Evolutionary conservation across 2,888 invertebrate species (phyloP).

Genomic region (Sesia bembeciformis): DNA sequence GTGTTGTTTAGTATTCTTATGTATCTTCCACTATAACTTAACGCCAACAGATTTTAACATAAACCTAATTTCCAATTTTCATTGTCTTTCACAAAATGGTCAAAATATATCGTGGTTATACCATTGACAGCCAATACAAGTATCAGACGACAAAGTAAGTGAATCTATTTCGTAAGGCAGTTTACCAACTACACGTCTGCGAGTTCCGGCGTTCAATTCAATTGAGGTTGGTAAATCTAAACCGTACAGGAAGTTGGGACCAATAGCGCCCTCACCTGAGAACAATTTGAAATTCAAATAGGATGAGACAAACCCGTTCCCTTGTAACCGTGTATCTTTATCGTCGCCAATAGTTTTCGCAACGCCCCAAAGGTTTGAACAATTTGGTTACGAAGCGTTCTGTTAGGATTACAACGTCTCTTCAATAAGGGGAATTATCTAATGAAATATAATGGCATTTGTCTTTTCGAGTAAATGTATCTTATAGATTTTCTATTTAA

Average conservation of each 20-base stretch:
- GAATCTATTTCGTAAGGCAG: background rate
- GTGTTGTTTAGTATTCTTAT: too few relatives aligned
- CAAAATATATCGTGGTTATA: background rate
- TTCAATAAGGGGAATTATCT: background rate
- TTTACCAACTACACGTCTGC: conserved; percentile 17
- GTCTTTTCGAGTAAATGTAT: too few relatives aligned
- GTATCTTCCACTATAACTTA: too few relatives aligned
- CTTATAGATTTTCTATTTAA: too few relatives aligned
- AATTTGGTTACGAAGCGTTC: background rate
- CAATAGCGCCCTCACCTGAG: conserved; percentile 62
- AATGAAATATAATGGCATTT: background rate
- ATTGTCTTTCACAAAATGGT: too few relatives aligned
- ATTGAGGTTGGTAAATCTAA: conserved; percentile 59
- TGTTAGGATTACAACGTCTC: background rate
- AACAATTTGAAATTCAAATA: conserved; percentile 66
- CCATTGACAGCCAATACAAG: background rate
- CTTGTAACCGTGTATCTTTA: conserved; percentile 45
- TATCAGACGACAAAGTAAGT: background rate
- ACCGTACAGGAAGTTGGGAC: conserved; percentile 54
- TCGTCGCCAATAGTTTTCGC: conserved; percentile 33
- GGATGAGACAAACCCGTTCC: conserved; percentile 47
- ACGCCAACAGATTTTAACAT: too few relatives aligned
- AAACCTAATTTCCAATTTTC: too few relatives aligned
- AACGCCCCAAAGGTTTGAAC: conserved; percentile 7
- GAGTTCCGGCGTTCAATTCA: conserved; percentile 46